A percentile compares a stretch with the other conserved stretches of the same genome.
Evolutionary conservation across 2,113 vertebrate species (phyloP).

Genomic region (Varanus salvator): DNA sequence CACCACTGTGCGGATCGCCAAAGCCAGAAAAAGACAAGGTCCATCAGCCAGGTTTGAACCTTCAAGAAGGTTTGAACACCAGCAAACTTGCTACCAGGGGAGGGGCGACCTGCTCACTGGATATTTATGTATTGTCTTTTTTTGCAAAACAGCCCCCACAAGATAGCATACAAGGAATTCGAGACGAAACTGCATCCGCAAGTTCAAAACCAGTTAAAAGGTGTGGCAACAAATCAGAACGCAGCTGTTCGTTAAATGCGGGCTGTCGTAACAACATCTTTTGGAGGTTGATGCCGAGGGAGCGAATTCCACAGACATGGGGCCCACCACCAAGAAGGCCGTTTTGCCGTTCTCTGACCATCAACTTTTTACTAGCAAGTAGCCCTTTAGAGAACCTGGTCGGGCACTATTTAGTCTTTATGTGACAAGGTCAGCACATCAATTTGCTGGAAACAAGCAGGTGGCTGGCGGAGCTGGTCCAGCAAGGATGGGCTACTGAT

Average conservation of each 20-base stretch:
- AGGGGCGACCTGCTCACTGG: not conserved
- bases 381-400: too few species aligned
- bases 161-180: not conserved
- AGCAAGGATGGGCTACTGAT: too few species aligned
- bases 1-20: conserved; percentile 68
- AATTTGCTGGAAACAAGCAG: not conserved
- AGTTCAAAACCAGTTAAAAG: too few species aligned
- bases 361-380: not conserved
- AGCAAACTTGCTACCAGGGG: not conserved
- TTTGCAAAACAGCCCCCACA: not conserved
- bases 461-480: too few species aligned
- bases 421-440: not conserved
- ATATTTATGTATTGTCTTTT: not conserved
- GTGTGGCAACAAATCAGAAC: not conserved
- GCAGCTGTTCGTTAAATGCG: not conserved
- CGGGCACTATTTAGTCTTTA: not conserved
- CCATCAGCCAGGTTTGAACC: fast-evolving
- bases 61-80: not conserved
- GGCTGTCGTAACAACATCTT: not conserved
- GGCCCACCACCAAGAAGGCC: not conserved
- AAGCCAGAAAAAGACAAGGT: fast-evolving
- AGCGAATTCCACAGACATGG: not conserved
- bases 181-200: too few species aligned
- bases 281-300: too few species aligned
- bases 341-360: not conserved